Conservation (phyloP, 2,888 invertebrate genomes). For the Chymomyza fuscimana region DNA sequence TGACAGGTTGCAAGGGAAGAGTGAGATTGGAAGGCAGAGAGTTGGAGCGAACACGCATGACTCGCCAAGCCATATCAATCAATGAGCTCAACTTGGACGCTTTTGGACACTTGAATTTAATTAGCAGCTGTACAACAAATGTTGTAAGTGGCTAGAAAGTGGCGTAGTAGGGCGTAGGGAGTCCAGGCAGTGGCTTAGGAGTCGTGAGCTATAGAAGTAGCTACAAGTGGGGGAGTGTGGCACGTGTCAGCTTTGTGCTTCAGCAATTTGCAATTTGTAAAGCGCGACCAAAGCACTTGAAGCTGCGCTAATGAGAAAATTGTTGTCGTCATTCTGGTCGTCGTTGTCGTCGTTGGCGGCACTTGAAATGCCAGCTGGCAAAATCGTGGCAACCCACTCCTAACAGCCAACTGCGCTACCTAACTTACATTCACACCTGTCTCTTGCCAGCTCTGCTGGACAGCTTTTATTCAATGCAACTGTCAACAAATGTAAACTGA, state of each 20-base stretch:
- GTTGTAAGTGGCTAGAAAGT: not conserved
- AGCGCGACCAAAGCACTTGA: slow-evolving; percentile 5
- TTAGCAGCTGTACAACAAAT: slow-evolving; percentile 8
- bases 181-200: not conserved
- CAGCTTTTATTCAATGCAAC: slow-evolving; percentile 14
- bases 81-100: not conserved
- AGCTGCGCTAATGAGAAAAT: slow-evolving; percentile 55
- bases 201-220: not conserved
- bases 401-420: too few relatives aligned
- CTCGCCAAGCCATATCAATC: not conserved
- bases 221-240: not conserved
- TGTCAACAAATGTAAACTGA: slow-evolving; percentile 42
- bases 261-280: not conserved
- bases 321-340: slow-evolving; percentile 13
- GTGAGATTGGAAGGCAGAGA: not conserved
- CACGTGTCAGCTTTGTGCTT: not conserved
- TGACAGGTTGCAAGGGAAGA: not conserved
- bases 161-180: too few relatives aligned
- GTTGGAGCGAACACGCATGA: not conserved
- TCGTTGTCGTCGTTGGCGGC: slow-evolving; percentile 12
- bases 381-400: not conserved
- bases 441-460: not conserved
- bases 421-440: not conserved
- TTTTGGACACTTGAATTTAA: not conserved
- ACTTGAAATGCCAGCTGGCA: not conserved